Conservation (phyloP, 2,113 vertebrate species). For the Zapus hudsonius region DNA sequence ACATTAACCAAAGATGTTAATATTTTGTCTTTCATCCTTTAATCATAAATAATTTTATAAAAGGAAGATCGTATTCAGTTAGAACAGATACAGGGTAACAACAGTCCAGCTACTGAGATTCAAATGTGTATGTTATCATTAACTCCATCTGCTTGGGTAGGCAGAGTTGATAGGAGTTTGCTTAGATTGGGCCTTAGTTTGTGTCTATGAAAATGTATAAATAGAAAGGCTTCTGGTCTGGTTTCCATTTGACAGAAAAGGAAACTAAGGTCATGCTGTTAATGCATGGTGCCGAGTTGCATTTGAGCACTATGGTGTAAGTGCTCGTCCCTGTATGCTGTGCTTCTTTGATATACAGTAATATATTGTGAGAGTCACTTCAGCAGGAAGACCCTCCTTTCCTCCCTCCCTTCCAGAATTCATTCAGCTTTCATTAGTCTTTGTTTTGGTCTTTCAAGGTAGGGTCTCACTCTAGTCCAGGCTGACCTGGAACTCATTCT, state of each 20-base stretch:
- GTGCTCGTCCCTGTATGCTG: neutral
- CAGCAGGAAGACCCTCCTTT: neutral
- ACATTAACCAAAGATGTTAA: slow-evolving; percentile 28
- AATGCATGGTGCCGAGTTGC: neutral
- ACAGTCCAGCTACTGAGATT: neutral
- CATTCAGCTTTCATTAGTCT: neutral
- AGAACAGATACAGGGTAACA: slow-evolving; percentile 16
- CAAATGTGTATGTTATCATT: neutral
- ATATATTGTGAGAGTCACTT: slow-evolving; percentile 17
- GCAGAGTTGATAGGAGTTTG: neutral
- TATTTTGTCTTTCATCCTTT: slow-evolving; percentile 54
- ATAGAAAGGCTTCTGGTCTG: slow-evolving; percentile 47
- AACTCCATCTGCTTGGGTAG: neutral
- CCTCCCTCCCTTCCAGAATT: neutral
- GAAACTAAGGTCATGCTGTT: slow-evolving; percentile 29
- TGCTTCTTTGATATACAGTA: slow-evolving; percentile 6
- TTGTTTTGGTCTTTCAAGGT: neutral
- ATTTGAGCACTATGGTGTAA: neutral
- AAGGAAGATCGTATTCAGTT: neutral
- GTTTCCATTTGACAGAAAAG: slow-evolving; percentile 39
- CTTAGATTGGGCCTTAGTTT: slow-evolving; percentile 13
- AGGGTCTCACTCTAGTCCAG: no score
- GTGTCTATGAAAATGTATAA: neutral
- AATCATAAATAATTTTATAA: slow-evolving; percentile 43
- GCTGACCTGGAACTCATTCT: no score